A percentile compares a stretch with the other conserved stretches of the same genome.
Evolutionary conservation across 1,140 invertebrate genomes (phyloP).

Genomic region (Tetragnatha versicolor): DNA sequence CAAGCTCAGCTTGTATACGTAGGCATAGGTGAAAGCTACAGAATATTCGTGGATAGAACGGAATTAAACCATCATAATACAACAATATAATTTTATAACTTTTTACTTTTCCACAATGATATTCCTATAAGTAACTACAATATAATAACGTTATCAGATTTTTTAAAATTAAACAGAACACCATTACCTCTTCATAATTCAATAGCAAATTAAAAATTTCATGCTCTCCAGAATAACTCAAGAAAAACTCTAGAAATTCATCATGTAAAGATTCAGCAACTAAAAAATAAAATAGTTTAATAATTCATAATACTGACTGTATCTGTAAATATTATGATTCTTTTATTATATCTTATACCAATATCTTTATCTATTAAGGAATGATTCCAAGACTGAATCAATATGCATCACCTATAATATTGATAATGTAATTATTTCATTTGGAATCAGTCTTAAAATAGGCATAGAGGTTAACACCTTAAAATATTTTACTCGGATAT

Average conservation of each 20-base stretch:
- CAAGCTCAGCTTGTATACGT: no score
- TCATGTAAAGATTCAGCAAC: slow-evolving; percentile 18
- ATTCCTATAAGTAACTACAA: no score
- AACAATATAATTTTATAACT: no score
- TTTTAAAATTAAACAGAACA: no score
- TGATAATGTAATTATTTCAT: background rate
- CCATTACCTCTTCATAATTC: slow-evolving; percentile 50
- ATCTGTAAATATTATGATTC: background rate
- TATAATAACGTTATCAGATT: no score
- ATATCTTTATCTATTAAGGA: background rate
- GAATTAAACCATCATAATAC: no score
- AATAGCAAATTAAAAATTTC: slow-evolving; percentile 36
- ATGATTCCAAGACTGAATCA: background rate
- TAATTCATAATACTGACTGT: no score
- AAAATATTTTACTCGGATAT: no score
- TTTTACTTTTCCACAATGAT: no score
- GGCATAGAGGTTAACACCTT: background rate
- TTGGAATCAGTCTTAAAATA: background rate
- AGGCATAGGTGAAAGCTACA: no score
- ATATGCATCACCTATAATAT: background rate
- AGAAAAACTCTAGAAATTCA: slow-evolving; percentile 37
- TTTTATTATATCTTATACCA: background rate
- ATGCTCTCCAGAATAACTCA: slow-evolving; percentile 40
- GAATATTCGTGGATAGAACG: no score
- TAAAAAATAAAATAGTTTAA: slow-evolving; percentile 2